Evolutionary conservation across 2,797 vertebrate genomes (phyloP).

Genomic region (Zalophus californianus): DNA sequence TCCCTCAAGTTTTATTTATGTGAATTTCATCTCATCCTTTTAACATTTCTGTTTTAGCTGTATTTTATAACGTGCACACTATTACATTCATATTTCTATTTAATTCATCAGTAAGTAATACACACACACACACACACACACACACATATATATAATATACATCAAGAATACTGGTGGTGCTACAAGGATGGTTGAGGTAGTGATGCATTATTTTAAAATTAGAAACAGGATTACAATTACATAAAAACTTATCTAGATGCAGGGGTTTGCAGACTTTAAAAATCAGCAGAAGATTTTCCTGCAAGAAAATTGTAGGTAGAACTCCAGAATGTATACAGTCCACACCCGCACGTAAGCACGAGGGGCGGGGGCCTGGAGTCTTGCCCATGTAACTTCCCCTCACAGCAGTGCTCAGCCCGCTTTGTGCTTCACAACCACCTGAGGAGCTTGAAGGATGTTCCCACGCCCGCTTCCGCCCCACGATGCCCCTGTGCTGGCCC

Average conservation of each 20-base stretch:
- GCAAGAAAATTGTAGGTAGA: neutral
- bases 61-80: neutral
- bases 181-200: neutral
- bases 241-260: neutral
- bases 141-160: fast-evolving
- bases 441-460: neutral
- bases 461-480: fast-evolving
- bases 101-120: neutral
- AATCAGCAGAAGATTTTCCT: neutral
- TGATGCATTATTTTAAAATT: neutral
- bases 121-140: too few relatives aligned
- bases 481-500: neutral
- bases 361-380: neutral
- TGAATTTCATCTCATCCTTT: neutral
- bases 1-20: neutral
- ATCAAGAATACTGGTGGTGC: neutral
- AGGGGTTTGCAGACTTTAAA: neutral
- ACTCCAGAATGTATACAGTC: fast-evolving
- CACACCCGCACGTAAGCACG: neutral
- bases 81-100: neutral
- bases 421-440: neutral
- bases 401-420: fast-evolving
- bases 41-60: neutral
- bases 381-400: neutral
- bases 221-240: neutral